These are phyloP conservation scores for Salarias fasciatus DNA, from an alignment of 2,797 vertebrate genomes.

Conservation along the genomic window DNA sequence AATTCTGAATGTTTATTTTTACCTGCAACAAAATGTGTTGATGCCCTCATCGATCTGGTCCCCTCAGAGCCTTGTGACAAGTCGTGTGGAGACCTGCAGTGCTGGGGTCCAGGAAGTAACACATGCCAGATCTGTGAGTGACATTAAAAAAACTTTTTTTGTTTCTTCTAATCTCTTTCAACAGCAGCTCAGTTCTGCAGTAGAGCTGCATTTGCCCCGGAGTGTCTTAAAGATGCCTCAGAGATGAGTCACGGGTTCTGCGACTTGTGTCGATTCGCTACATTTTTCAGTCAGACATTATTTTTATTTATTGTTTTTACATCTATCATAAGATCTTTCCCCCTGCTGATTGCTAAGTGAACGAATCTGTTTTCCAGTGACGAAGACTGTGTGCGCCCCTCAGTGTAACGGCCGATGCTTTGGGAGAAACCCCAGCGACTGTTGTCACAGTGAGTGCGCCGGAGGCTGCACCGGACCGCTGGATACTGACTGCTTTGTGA, in stretches of 20 bases:
- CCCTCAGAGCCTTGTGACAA: constrained; percentile 85
- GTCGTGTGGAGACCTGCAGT: constrained; percentile 80
- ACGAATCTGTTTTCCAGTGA: constrained; percentile 81
- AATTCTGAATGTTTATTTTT: not conserved
- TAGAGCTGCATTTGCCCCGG: not conserved
- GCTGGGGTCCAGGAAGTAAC: constrained; percentile 89
- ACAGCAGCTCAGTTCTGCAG: not conserved
- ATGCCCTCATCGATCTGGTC: not conserved
- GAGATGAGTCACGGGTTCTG: not conserved
- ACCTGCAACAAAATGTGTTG: no score
- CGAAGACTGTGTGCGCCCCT: constrained; percentile 93
- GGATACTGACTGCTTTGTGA: constrained; percentile 92
- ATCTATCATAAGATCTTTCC: no score
- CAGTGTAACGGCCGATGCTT: constrained; percentile 96
- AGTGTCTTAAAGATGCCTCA: no score
- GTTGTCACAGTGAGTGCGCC: constrained; percentile 95
- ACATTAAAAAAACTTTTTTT: not conserved
- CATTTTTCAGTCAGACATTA: no score
- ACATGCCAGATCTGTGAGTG: constrained; percentile 92
- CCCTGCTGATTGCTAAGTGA: no score
- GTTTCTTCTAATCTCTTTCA: not conserved
- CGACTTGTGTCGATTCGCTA: not conserved
- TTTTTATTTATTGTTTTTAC: no score
- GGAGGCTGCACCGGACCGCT: constrained; percentile 92
- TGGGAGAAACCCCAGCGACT: constrained; percentile 89